phyloP scores from a whole-genome alignment of 1,140 invertebrate genomes.

The Chymomyza costata region DNA sequence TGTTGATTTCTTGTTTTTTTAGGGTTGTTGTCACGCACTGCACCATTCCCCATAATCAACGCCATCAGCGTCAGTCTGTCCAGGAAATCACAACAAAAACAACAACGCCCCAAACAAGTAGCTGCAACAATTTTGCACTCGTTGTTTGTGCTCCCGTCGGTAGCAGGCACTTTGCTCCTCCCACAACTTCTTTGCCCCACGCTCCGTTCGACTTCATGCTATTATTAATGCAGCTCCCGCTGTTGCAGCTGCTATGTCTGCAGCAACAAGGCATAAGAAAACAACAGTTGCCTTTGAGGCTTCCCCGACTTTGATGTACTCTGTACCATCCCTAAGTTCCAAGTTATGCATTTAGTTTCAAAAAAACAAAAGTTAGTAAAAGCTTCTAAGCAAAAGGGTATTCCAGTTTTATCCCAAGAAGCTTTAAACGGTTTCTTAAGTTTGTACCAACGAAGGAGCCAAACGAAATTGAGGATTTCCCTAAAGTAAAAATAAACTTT shows the following conservation, averaged over 20 bases:
- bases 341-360: too few species aligned
- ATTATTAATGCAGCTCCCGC: slow-evolving; percentile 48
- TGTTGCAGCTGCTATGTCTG: slow-evolving; percentile 10
- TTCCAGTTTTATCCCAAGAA: too few species aligned
- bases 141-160: slow-evolving; percentile 6
- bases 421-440: too few species aligned
- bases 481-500: too few species aligned
- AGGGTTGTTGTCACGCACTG: not conserved
- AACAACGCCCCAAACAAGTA: slow-evolving; percentile 18
- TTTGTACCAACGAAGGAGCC: too few species aligned
- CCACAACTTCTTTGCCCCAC: not conserved
- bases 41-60: slow-evolving; percentile 48
- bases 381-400: too few species aligned
- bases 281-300: too few species aligned
- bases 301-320: too few species aligned
- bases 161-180: not conserved
- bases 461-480: too few species aligned
- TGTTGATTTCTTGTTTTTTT: slow-evolving; percentile 22
- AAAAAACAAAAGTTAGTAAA: too few species aligned
- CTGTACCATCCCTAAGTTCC: too few species aligned
- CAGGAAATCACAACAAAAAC: not conserved
- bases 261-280: slow-evolving; percentile 3
- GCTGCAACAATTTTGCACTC: slow-evolving; percentile 19
- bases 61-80: slow-evolving; percentile 41
- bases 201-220: too few species aligned